These are phyloP conservation scores for Scatophagus argus DNA, from an alignment of 2,113 vertebrate species.

Conservation along the genomic window DNA sequence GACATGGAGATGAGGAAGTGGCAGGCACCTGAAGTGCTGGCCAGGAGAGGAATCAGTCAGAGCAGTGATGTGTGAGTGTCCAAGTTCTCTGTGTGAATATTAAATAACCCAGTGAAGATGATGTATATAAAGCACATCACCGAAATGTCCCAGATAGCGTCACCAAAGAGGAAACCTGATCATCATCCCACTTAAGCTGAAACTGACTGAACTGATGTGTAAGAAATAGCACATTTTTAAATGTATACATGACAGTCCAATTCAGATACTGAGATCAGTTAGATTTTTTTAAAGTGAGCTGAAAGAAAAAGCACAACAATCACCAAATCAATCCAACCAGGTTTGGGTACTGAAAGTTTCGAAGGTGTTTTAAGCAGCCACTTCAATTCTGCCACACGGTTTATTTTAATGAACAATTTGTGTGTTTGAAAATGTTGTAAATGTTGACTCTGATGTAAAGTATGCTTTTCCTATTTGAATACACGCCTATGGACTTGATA, in stretches of 20 bases:
- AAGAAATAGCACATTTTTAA: not conserved
- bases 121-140: not conserved
- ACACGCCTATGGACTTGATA: not conserved
- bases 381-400: not conserved
- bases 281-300: no score
- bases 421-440: not conserved
- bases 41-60: conserved; percentile 73
- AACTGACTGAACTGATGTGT: not conserved
- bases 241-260: no score
- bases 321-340: not conserved
- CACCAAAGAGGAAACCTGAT: not conserved
- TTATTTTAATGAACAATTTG: not conserved
- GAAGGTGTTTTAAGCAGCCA: not conserved
- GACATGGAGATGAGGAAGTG: conserved; percentile 88
- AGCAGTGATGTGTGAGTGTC: conserved; percentile 88
- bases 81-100: not conserved
- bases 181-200: not conserved
- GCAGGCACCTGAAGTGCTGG: conserved; percentile 91
- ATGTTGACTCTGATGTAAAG: not conserved
- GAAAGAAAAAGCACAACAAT: not conserved
- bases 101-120: not conserved
- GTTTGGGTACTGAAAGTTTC: no score
- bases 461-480: not conserved
- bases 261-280: not conserved
- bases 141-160: not conserved